Evolutionary conservation across 2,888 invertebrate genomes (phyloP), one percentile per base, ranked within the genome.

Genomic region (Cosmopolites sordidus): DNA sequence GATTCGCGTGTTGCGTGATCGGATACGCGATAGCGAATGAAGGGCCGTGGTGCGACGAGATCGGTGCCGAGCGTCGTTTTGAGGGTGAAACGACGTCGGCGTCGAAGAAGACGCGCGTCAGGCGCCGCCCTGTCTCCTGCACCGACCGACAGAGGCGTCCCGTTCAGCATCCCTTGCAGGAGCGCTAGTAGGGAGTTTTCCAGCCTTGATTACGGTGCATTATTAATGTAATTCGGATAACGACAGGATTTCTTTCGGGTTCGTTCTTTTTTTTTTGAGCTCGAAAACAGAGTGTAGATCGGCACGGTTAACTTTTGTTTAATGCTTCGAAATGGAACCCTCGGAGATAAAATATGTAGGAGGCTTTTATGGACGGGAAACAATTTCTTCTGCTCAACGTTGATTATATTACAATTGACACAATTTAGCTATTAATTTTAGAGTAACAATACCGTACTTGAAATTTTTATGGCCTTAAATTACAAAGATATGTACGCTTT

Each of bases 61-160:
- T 56, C 73, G 78, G 48, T 76, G 78, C 59, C 77, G 49, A 43
- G 47, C 47, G 47, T 37, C 51, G 54, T 38, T 55, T 55, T 48
- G 51, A 56, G 45, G 45, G 37, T 38, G 41, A 51, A 51, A 47
- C 43, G 51, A 51, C 56, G 56, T 46, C 53, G 56, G 42, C 53
- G 48, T 52, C 52, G 52, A 42, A 43, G 48, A 45, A 58, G 54
- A 48, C 48, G 56, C 56, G 56, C 39, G 46, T 44, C 51, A 49
- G 54, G 58, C 58, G 58, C 58, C 58, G 58, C 58, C 58, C 58
- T 47, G 58, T 56, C 58, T 58, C 48, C 54, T 42, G 43, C 43
- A 47, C 30, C 54, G 38, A 22, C 54, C 48, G 54, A 47, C 58
- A 58, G 54, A 45, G 54, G 58, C 56, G 47, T 22, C 22, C 22